Evolutionary conservation across 2,797 vertebrate species (phyloP).

Genomic region (Acanthornis magna): DNA sequence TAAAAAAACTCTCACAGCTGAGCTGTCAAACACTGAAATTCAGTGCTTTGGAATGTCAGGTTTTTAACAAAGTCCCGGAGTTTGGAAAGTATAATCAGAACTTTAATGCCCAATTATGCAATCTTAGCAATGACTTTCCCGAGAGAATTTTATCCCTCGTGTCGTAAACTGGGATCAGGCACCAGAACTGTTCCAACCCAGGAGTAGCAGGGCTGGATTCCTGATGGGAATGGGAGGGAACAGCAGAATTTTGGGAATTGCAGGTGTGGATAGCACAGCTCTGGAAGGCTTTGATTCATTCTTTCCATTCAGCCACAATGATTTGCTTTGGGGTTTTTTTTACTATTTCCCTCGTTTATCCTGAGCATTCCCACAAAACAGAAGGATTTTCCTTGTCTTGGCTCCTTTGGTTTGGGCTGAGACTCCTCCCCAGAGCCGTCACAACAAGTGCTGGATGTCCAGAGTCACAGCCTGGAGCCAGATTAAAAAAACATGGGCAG

Average conservation of each 20-base stretch:
- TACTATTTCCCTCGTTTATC: neutral
- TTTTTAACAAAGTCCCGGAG: constrained; percentile 38
- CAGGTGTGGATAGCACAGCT: neutral
- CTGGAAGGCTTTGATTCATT: neutral
- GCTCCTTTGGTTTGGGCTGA: neutral
- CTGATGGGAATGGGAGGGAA: neutral
- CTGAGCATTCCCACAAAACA: neutral
- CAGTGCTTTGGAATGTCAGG: constrained; percentile 55
- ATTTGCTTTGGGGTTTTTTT: neutral
- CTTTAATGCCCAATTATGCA: constrained; percentile 55
- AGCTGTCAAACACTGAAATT: constrained; percentile 63
- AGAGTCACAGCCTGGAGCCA: neutral
- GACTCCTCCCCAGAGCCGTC: neutral
- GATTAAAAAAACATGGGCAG: neutral
- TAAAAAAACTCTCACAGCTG: constrained; percentile 41
- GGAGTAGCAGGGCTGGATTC: neutral
- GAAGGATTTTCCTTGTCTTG: neutral
- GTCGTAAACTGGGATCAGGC: neutral
- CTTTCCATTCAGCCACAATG: neutral
- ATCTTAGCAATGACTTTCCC: constrained; percentile 1
- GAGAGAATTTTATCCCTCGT: neutral
- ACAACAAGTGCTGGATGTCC: neutral
- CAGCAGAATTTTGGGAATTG: neutral
- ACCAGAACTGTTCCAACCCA: neutral
- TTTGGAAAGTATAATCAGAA: constrained; percentile 53